Evolutionary conservation across 2,113 vertebrate genomes (phyloP), one percentile per base, ranked within the genome.

Genomic region (Gobiocypris rarus): DNA sequence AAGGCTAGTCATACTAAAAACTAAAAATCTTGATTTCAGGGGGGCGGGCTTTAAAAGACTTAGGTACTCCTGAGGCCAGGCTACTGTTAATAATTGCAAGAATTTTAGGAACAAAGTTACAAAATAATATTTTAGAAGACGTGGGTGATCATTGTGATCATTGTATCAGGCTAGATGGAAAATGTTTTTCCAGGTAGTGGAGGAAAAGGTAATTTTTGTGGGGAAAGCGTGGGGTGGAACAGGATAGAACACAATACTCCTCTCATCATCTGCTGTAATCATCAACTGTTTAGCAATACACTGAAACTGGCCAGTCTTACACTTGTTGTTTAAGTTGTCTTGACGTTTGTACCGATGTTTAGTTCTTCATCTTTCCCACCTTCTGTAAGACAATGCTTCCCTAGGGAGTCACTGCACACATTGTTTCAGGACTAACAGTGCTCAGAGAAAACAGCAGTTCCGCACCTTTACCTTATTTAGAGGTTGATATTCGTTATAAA

Each of bases 211-310:
- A 63, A 58, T 77, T 81, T 19, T 54, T 86, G 75, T 87, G 81
- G 67, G 83, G 86, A 87, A 45, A 50, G 73, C 83, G 54, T 82
- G 74, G 52, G 83, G 78, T 84, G 87, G 88, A 90, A 92, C 91
- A 92, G 92, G 93, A 93, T 89, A 85, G 34, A 82, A 83, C 82
- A 85, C 85, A 89, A 71, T 90, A 80, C 85, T 84, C 89, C 89
- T 91, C 89, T 92, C 85, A 65, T 88, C 81, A 59, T 75, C 83
- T 89, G 75, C 86, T 91, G 58, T 3, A 50, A 48, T 82, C 90
- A 85, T 89, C 71, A 61, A 70, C 90, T 90, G 89, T 89, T 91
- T 43, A 52, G 52, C 70, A 73, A 48, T 67, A 58, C 45, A 43
- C 9, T 61, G 5, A 78, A 77, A 28, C 48, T 84, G 71, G 70